These are phyloP conservation scores for Rousettus madagascariensis DNA, from an alignment of 2,797 vertebrate species.

Conservation along the genomic window DNA sequence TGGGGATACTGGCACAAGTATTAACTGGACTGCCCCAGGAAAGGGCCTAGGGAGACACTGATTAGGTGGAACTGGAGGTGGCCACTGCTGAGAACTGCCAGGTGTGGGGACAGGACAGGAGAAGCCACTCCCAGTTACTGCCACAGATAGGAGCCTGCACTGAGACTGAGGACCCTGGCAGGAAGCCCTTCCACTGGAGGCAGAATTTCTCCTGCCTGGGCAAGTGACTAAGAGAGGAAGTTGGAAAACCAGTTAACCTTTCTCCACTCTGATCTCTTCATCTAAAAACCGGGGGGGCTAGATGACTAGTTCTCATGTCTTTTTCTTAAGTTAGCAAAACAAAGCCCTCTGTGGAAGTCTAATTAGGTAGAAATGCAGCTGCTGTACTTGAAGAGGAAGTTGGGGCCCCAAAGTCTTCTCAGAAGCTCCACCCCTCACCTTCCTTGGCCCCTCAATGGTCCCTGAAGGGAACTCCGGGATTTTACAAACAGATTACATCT, in stretches of 20 bases:
- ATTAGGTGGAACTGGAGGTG: neutral
- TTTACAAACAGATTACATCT: slow-evolving; percentile 58
- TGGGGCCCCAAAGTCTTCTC: neutral
- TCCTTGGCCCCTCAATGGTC: neutral
- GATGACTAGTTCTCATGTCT: neutral
- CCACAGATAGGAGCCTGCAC: neutral
- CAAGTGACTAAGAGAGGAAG: neutral
- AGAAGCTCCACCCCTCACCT: slow-evolving; percentile 34
- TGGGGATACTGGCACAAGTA: neutral
- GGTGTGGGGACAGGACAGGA: neutral
- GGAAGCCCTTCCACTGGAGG: neutral
- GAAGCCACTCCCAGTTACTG: neutral
- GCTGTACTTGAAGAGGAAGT: slow-evolving; percentile 57
- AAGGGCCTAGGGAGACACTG: no score
- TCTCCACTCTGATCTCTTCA: neutral
- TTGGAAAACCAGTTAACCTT: slow-evolving; percentile 4
- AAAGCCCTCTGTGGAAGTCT: slow-evolving; percentile 16
- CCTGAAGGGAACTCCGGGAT: slow-evolving; percentile 32
- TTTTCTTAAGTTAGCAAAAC: neutral
- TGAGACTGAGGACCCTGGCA: neutral
- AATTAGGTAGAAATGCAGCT: slow-evolving; percentile 40
- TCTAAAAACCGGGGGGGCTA: neutral
- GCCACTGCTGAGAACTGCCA: neutral
- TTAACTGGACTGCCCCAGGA: neutral
- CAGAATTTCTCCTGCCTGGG: slow-evolving; percentile 1